Base-by-base conservation (phyloP, 2,797 vertebrate genomes). In the Gambelia wislizenii region DNA sequence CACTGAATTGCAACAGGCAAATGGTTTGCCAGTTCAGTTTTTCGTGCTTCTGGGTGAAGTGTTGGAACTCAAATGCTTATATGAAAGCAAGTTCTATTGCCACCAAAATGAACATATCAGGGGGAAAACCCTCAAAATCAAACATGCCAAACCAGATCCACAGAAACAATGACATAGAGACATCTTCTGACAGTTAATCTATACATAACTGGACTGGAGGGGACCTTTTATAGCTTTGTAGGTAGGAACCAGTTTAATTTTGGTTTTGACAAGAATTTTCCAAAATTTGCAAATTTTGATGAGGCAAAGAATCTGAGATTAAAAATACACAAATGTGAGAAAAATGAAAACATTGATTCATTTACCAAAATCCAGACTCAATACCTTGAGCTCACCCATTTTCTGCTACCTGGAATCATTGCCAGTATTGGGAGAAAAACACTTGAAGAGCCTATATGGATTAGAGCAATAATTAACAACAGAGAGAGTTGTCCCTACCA, bases 1-100 rank as follows among this genome's bases (percentile, higher is more conserved):
- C 47, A 59, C 78, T 91, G 54, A n/a, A 56, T 88, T 90, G 85
- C 72, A 85, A 54, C 39, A 85, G 83, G 76, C 76, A 79, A 89
- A 70, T 79, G 49, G 82, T 70, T 85, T 89, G 77, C 42, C 70
- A 77, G 27, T 77, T 83, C 56, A 30, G 8, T 69, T 83, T 76
- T 36, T 44, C 74, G 20, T 76, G 2, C 42, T 89, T 27, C 22
- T 64, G 5, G 18, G 30, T 74, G 44, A 81, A 75, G 54, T 13
- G n/a, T 61, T 30, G 16, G 54, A 75, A 49, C 12, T 47, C 82
- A 61, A 75, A 82, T 30, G n/a, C 39, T 74, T 82, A 22, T 39
- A 54, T 82, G 52, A 74, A 83, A 88, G 61, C 14, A n/a, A 54
- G 36, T 16, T 76, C 39, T 49, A 36, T 67, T 72, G 36, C 39